A percentile compares a stretch with the other conserved stretches of the same genome.
Conservation (phyloP, 2,113 vertebrate genomes). For the Cettia cetti region DNA sequence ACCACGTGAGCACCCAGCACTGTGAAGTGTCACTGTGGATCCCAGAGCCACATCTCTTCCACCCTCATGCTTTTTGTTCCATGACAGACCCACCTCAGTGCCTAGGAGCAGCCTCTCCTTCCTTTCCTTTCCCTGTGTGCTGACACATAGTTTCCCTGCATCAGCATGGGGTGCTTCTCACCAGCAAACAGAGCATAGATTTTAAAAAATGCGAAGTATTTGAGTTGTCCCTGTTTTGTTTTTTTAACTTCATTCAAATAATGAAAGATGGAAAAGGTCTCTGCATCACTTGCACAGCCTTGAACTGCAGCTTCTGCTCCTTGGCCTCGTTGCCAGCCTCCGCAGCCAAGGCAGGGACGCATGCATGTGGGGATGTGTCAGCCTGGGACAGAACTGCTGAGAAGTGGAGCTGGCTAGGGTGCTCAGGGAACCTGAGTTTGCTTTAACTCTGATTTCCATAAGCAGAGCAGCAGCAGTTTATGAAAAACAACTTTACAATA, state of each 20-base stretch:
- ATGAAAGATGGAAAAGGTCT: not conserved
- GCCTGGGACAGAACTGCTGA: not conserved
- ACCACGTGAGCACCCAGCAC: not conserved
- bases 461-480: not conserved
- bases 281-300: not conserved
- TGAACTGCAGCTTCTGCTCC: not conserved
- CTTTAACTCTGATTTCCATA: not conserved
- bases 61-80: not conserved
- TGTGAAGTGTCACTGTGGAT: not conserved
- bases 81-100: not conserved
- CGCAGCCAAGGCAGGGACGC: not conserved
- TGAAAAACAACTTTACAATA: not conserved
- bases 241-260: not conserved
- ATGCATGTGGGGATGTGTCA: not conserved
- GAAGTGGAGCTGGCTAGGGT: not conserved
- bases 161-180: not conserved
- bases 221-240: not conserved
- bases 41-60: rapidly evolving
- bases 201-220: not conserved
- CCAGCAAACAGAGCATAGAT: not conserved
- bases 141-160: too few species aligned
- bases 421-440: not conserved
- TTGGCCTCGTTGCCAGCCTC: not conserved
- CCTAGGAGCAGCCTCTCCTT: rapidly evolving
- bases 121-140: not conserved